Percentiles rank a stretch among this genome's conserved stretches.
Evolutionary conservation across 1,140 invertebrate species (phyloP).

Genomic region (Drosophila serrata): DNA sequence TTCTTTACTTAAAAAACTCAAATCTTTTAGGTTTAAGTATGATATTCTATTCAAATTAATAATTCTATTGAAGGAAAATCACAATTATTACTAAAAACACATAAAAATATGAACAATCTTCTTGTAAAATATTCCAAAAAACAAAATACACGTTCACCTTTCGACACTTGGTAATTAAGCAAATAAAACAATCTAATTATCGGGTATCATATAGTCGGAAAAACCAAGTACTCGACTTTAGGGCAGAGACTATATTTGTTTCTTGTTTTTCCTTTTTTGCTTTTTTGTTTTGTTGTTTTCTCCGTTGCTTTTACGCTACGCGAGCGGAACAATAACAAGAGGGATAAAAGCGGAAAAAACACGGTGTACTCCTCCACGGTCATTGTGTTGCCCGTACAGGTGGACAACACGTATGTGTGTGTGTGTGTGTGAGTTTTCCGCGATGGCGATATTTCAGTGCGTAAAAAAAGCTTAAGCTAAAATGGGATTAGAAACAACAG

Average conservation of each 20-base stretch:
- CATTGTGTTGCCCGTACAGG: slow-evolving; percentile 41
- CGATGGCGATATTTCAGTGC: slow-evolving; percentile 49
- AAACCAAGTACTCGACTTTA: slow-evolving; percentile 2
- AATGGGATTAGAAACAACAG: slow-evolving; percentile 78
- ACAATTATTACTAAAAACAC: background rate
- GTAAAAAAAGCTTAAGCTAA: slow-evolving; percentile 77
- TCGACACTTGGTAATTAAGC: slow-evolving; percentile 1
- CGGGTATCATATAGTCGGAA: slow-evolving; percentile 35
- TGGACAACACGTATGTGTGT: background rate
- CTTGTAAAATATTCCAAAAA: background rate
- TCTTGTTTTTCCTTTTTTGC: background rate
- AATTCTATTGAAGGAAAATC: background rate
- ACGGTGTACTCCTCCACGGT: background rate
- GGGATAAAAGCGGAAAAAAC: slow-evolving; percentile 26
- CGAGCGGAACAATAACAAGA: slow-evolving; percentile 25
- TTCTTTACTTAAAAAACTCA: background rate
- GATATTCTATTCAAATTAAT: background rate
- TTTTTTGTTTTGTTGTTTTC: background rate
- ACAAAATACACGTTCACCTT: background rate
- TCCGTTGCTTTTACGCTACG: background rate
- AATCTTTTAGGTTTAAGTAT: background rate
- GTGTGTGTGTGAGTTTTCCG: slow-evolving; percentile 2
- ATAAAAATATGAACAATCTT: background rate
- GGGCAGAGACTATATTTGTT: background rate
- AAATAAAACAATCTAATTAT: slow-evolving; percentile 18